A percentile compares a stretch with the other conserved stretches of the same genome.
phyloP scores from a whole-genome alignment of 1,140 invertebrate species.

The Drosophila setifemur region DNA sequence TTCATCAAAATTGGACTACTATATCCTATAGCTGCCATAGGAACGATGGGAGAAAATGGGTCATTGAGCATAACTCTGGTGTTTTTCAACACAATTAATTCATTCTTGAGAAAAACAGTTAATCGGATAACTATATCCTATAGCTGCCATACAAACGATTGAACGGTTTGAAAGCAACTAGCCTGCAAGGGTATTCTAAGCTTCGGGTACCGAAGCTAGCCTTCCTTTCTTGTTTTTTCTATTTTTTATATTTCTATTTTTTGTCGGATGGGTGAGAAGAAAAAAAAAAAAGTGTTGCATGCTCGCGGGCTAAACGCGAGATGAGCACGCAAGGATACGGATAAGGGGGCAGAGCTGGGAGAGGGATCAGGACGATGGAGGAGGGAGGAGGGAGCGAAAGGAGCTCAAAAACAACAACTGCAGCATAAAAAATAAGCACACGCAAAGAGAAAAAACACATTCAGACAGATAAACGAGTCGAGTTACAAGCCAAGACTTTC shows the following conservation, averaged over 20 bases:
- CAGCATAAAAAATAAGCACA: constrained; percentile 32
- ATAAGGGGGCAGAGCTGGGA: constrained; percentile 25
- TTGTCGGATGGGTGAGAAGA: constrained; percentile 7
- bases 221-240: too few species aligned
- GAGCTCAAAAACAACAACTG: constrained; percentile 41
- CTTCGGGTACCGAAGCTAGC: too few species aligned
- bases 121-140: too few species aligned
- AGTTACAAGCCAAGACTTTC: constrained; percentile 47
- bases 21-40: too few species aligned
- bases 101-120: too few species aligned
- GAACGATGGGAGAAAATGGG: too few species aligned
- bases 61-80: too few species aligned
- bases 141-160: too few species aligned
- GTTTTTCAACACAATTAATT: too few species aligned
- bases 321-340: constrained; percentile 54
- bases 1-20: too few species aligned
- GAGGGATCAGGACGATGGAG: not conserved
- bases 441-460: constrained; percentile 27
- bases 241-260: not conserved
- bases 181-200: constrained; percentile 48
- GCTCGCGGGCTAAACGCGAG: constrained; percentile 55
- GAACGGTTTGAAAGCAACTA: too few species aligned
- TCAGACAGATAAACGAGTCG: constrained; percentile 76
- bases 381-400: constrained; percentile 26
- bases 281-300: constrained; percentile 65